These are phyloP conservation scores for Mythimna vitellina DNA, from an alignment of 2,888 invertebrate species.

Conservation along the genomic window DNA sequence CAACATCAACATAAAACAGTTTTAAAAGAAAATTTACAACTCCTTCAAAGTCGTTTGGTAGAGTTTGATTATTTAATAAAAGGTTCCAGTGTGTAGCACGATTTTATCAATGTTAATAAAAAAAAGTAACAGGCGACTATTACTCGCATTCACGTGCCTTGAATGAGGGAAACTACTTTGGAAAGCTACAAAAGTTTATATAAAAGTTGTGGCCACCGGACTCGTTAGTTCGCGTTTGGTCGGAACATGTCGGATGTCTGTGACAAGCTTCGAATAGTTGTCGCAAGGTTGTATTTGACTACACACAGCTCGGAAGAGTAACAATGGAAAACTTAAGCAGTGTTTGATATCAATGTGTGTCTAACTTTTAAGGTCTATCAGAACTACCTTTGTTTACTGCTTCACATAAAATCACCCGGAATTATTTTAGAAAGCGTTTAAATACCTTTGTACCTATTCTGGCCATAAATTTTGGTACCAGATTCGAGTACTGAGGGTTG, in stretches of 20 bases:
- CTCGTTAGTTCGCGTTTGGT: constrained; percentile 65
- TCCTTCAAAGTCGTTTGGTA: constrained; percentile 26
- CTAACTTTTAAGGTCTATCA: background rate
- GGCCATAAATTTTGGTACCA: no score
- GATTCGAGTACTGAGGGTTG: no score
- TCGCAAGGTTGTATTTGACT: constrained; percentile 5
- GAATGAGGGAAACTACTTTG: constrained; percentile 64
- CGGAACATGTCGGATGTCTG: constrained; percentile 35
- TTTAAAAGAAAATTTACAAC: constrained; percentile 48
- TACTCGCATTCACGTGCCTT: constrained; percentile 60
- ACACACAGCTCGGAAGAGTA: background rate
- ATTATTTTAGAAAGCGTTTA: background rate
- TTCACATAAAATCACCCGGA: background rate
- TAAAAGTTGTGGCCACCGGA: constrained; percentile 68
- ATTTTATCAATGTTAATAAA: constrained; percentile 37
- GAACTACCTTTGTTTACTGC: background rate
- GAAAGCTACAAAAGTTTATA: constrained; percentile 65
- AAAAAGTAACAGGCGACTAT: constrained; percentile 47
- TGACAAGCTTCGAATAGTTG: constrained; percentile 23
- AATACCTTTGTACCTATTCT: background rate
- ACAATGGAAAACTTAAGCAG: background rate
- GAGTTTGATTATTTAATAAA: constrained; percentile 39
- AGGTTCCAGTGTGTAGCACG: constrained; percentile 12
- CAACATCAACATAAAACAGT: constrained; percentile 32
- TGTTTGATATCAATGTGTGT: background rate